Evolutionary conservation across 2,113 vertebrate species (phyloP).

Genomic region (Grus americana): DNA sequence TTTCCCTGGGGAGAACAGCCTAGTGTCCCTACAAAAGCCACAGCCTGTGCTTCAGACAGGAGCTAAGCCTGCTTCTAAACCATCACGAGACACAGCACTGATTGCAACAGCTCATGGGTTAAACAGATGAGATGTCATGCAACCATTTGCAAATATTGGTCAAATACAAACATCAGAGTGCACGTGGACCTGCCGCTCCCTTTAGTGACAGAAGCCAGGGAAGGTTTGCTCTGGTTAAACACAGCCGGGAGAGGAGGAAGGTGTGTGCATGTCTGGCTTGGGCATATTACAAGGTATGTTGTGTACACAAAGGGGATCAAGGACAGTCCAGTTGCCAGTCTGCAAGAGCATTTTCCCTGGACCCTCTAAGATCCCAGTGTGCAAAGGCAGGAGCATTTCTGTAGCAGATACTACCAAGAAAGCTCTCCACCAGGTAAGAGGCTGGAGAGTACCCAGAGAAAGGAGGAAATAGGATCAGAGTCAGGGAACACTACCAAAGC

Average conservation of each 20-base stretch:
- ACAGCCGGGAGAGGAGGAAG: neutral
- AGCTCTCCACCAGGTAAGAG: neutral
- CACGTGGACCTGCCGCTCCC: neutral
- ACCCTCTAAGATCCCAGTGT: neutral
- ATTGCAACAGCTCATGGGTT: neutral
- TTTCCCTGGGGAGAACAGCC: neutral
- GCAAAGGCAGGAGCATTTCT: neutral
- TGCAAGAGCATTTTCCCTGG: neutral
- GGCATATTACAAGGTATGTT: neutral
- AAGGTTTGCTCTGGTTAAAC: neutral
- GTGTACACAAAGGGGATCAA: neutral
- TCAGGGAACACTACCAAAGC: neutral
- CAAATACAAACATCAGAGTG: neutral
- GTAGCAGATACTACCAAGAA: fast-evolving
- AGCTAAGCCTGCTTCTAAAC: neutral
- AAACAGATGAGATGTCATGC: neutral
- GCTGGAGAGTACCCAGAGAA: neutral
- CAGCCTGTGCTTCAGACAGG: fast-evolving
- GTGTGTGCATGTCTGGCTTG: neutral
- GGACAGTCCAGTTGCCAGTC: neutral
- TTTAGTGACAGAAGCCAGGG: neutral
- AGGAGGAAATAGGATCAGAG: neutral
- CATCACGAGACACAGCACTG: fast-evolving
- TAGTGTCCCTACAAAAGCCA: neutral
- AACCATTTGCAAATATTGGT: neutral